These are phyloP conservation scores for Onychostoma macrolepis DNA, from an alignment of 2,113 vertebrate genomes.

Conservation along the genomic window DNA sequence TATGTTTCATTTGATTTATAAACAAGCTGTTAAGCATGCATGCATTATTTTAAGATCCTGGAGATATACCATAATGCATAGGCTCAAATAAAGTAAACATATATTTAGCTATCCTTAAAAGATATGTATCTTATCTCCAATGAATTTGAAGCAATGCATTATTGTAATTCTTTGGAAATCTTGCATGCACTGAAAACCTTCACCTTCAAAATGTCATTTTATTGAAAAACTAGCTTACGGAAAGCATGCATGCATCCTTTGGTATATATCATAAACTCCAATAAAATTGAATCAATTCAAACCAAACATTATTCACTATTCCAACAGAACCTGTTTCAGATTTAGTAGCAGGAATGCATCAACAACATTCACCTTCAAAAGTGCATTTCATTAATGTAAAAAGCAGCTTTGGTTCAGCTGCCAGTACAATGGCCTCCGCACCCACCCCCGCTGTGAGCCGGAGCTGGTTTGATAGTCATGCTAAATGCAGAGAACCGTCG, in stretches of 20 bases:
- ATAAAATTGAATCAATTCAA: neutral
- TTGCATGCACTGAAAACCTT: neutral
- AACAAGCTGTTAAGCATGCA: neutral
- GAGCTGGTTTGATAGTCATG: conserved; percentile 35
- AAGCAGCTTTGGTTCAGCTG: conserved; percentile 13
- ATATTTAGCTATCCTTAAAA: neutral
- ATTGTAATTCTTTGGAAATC: conserved; percentile 2
- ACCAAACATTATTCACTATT: neutral
- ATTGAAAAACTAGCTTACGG: neutral
- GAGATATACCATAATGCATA: no score
- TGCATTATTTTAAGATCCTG: neutral
- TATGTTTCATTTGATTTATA: no score
- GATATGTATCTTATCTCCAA: neutral
- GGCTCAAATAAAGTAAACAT: no score
- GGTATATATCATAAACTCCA: neutral
- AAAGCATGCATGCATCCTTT: neutral
- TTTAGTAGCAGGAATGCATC: neutral
- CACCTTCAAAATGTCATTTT: neutral
- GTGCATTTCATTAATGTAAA: conserved; percentile 2
- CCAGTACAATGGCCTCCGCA: conserved; percentile 21
- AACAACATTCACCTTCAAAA: neutral
- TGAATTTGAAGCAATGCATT: neutral
- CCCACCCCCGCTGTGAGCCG: neutral
- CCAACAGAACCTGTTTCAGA: neutral
- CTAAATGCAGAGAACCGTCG: conserved; percentile 42